Evolutionary conservation across 2,113 vertebrate genomes (phyloP).

Genomic region (Corythoichthys haematopterus): DNA sequence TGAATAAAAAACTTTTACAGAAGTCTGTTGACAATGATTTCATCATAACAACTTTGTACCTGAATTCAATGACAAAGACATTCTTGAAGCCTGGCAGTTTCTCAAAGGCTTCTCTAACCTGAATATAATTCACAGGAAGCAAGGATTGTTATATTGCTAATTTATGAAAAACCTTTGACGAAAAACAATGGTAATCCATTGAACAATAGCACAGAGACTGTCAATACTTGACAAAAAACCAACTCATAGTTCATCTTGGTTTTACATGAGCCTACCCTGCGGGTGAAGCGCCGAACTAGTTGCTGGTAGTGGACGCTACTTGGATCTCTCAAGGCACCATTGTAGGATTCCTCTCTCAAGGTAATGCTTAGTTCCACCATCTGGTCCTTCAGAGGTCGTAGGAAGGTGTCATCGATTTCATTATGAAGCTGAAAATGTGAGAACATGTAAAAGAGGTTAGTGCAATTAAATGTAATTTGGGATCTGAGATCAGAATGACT

Average conservation of each 20-base stretch:
- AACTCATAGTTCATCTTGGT: neutral
- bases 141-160: neutral
- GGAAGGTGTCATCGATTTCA: slow-evolving; percentile 73
- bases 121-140: neutral
- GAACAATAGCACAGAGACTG: neutral
- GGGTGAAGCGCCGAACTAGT: slow-evolving; percentile 76
- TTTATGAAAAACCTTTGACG: neutral
- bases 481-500: slow-evolving; percentile 12
- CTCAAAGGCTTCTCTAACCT: slow-evolving; percentile 82
- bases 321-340: slow-evolving; percentile 75
- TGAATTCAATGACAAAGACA: slow-evolving; percentile 80
- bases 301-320: slow-evolving; percentile 63
- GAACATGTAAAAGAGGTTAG: neutral
- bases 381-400: slow-evolving; percentile 69
- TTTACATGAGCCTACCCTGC: slow-evolving; percentile 65
- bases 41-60: slow-evolving; percentile 64
- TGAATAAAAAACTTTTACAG: neutral
- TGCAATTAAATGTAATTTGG: neutral
- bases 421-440: slow-evolving; percentile 76
- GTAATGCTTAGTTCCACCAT: slow-evolving; percentile 83
- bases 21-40: neutral
- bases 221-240: neutral
- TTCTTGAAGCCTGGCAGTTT: slow-evolving; percentile 83
- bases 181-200: neutral
- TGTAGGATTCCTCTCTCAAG: slow-evolving; percentile 77